These are phyloP conservation scores for Episyrphus balteatus DNA, from an alignment of 1,140 invertebrate genomes.

Conservation along the genomic window DNA sequence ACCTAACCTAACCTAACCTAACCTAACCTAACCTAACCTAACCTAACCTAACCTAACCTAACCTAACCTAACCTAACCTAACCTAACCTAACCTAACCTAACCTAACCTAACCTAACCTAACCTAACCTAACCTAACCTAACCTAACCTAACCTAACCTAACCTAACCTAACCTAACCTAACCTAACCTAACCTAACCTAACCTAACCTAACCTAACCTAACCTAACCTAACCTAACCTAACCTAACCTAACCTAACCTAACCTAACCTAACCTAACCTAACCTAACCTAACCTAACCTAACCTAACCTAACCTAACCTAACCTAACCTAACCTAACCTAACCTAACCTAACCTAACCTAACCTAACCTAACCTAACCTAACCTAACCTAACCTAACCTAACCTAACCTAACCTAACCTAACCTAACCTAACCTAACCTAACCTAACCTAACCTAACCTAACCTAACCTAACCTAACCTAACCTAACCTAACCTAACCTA, in stretches of 20 bases:
- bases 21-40: not conserved
- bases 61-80: not conserved
- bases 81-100: not conserved
- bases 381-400: not conserved
- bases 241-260: not conserved
- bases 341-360: not conserved
- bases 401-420: not conserved
- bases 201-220: no score
- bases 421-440: not conserved
- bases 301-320: not conserved
- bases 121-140: no score
- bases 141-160: no score
- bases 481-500: no score
- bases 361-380: not conserved
- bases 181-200: no score
- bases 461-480: no score
- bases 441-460: not conserved
- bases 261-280: not conserved
- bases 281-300: not conserved
- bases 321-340: not conserved
- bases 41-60: not conserved
- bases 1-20: not conserved
- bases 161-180: no score
- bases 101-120: not conserved
- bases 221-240: no score